Evolutionary conservation across 2,888 invertebrate genomes (phyloP), one percentile per base, ranked within the genome.

Genomic region (Kryphioiulus occultus): DNA sequence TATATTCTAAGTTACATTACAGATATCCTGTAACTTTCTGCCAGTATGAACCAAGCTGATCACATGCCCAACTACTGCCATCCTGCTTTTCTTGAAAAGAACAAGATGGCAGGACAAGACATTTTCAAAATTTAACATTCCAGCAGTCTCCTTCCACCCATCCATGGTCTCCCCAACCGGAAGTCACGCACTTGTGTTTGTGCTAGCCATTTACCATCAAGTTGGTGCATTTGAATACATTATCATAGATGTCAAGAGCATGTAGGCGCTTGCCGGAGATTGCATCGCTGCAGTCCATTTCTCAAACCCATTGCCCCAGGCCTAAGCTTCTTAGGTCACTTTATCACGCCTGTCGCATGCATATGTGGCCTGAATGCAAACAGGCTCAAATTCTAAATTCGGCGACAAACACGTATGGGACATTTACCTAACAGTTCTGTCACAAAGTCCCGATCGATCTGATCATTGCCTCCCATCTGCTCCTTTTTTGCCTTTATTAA

Each of bases 261-360:
- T 12, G 22, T 68, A 68, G 68, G 53, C n/a, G 53, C 53, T 53
- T 12, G 22, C 26, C n/a, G 0, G 68, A 26, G 26, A 68, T 26
- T 68, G n/a, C 53, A 68, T 22, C 22, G 26, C 22, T 68, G 10
- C 68, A 68, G 68, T 68, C 68, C 68, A 68, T 68, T 68, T 19
- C 68, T 68, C 68, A 68, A 68, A 68, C 26, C 7, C 68, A 26
- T 26, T 12, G 68, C 68, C n/a, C 68, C 10, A n/a, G 12, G 68
- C 10, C n/a, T 68, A 68, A 68, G 68, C 68, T 68, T n/a, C 26
- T 68, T 68, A 68, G 68, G 68, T 68, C 68, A 68, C 68, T 68
- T 68, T 68, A 68, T 68, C 68, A 26, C 10, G 68, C 68, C 68
- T 68, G 68, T 68, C 68, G 68, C 26, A 68, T 68, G 68, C 68